Base-by-base conservation (phyloP, 2,888 invertebrate genomes). In the Hypena proboscidalis region DNA sequence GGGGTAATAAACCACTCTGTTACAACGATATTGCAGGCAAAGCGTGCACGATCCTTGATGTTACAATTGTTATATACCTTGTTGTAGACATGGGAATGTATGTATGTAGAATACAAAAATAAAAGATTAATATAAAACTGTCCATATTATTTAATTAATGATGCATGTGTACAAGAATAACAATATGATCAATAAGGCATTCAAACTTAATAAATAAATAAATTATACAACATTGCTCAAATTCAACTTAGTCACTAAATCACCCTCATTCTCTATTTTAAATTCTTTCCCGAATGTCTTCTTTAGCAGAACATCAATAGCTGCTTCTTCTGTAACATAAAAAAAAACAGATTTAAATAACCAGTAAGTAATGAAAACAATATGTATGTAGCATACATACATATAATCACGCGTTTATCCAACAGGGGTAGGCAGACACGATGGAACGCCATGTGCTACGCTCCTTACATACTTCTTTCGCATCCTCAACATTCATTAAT, bases 221-320 rank as follows among this genome's bases (percentile, higher is more conserved):
- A 52, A 64, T 74, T 79, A 80, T 53, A 76, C 61, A 63, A 69
- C 71, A 72, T 80, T 80, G 55, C 80, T 85, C 63, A 90, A 73
- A 71, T 87, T 84, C 57, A 90, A 70, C 67, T 90, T 88, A 58
- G 74, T 77, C 22, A 71, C 78, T 72, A 90, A 72, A 66, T 91
- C 91, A 70, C 81, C 79, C 64, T 90, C 90, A 10, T 70, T 86
- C 74, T 90, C 85, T 56, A 93, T 93, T 74, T 81, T 90, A 29
- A 92, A 74, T 74, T 92, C 90, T 56, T 90, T 91, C 58, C 84
- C 90, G 60, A 94, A 91, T 26, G 92, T 90, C 69, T 91, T 92
- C 62, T 91, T 92, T 21, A 94, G 85, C 62, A 92, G 87, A 59
- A 92, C 75, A 62, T 92, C 91, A 50, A 94, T 93, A 50, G 92